Percentiles rank a stretch among this genome's conserved stretches.
Evolutionary conservation across 2,888 invertebrate species (phyloP).

Genomic region (Acanthosepion esculentum): DNA sequence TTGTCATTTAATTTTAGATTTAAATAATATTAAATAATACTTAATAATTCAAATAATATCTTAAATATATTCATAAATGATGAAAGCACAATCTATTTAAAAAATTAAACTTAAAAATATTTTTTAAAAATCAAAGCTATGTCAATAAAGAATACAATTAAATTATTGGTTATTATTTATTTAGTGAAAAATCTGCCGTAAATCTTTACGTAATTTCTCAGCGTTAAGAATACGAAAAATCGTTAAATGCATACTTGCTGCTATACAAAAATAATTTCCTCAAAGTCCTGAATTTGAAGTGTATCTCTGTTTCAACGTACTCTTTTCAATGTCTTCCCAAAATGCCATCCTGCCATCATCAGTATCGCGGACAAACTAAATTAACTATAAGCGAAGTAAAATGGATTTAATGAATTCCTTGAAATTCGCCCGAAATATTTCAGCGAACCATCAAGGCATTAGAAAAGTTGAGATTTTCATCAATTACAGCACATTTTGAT

Average conservation of each 20-base stretch:
- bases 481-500: not conserved
- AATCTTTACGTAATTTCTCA: not conserved
- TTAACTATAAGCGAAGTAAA: too few relatives aligned
- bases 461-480: too few relatives aligned
- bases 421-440: not conserved
- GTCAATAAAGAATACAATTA: too few relatives aligned
- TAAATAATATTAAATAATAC: too few relatives aligned
- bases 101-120: too few relatives aligned
- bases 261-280: not conserved
- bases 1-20: too few relatives aligned
- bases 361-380: too few relatives aligned
- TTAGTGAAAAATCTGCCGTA: not conserved
- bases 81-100: too few relatives aligned
- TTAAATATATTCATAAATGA: too few relatives aligned
- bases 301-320: not conserved
- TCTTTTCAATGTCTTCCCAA: not conserved
- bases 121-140: too few relatives aligned
- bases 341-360: not conserved
- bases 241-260: not conserved
- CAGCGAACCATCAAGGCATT: not conserved
- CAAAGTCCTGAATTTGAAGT: not conserved
- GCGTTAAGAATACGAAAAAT: not conserved
- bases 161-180: not conserved
- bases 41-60: too few relatives aligned
- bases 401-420: too few relatives aligned